These are phyloP conservation scores for Hirundo rustica DNA, from an alignment of 2,797 vertebrate species.

Conservation along the genomic window DNA sequence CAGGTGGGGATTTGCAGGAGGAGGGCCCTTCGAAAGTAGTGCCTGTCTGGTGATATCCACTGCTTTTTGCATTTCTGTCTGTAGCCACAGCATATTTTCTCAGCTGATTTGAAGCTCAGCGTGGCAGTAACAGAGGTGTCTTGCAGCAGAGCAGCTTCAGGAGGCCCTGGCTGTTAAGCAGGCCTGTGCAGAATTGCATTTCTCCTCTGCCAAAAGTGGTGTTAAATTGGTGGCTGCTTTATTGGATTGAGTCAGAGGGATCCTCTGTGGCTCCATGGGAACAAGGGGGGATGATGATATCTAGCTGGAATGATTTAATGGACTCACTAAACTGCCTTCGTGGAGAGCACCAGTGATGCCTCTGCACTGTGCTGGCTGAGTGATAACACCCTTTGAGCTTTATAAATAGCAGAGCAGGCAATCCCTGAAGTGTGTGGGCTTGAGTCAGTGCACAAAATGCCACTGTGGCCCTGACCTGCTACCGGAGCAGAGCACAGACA, in stretches of 20 bases:
- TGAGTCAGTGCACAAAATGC: not conserved
- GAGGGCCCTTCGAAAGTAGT: not conserved
- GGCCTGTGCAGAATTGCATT: not conserved
- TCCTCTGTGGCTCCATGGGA: not conserved
- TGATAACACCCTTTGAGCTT: not conserved
- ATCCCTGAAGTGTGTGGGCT: not conserved
- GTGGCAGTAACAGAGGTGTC: not conserved
- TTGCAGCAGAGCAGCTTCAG: constrained; percentile 20
- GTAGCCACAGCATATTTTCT: not conserved
- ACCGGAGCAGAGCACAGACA: not conserved
- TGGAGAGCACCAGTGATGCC: not conserved
- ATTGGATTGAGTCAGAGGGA: not conserved
- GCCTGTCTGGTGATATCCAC: not conserved
- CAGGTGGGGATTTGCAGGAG: not conserved
- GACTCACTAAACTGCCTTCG: not conserved
- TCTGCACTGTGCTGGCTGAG: not conserved
- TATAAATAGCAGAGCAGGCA: not conserved
- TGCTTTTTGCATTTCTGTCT: not conserved
- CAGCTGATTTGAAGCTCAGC: constrained; percentile 16
- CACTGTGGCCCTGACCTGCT: not conserved
- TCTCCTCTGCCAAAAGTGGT: constrained; percentile 2
- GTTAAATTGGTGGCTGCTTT: constrained; percentile 14
- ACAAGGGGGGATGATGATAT: not conserved
- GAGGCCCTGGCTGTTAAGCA: not conserved
- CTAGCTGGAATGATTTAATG: not conserved